Evolutionary conservation across 2,797 vertebrate genomes (phyloP).

Genomic region (Astyanax mexicanus): DNA sequence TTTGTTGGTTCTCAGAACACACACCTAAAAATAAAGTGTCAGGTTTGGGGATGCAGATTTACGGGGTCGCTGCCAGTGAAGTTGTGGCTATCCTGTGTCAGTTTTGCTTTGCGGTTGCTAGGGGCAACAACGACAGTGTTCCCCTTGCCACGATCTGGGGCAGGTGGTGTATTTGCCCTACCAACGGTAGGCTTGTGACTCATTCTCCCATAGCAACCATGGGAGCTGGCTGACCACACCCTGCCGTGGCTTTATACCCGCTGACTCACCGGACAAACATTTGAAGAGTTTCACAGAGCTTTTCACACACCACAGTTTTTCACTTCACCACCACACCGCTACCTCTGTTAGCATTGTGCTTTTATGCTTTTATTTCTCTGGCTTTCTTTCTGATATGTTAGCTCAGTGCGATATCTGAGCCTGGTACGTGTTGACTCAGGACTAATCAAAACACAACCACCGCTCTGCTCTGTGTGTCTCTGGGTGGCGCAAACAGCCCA

Average conservation of each 20-base stretch:
- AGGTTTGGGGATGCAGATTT: slow-evolving; percentile 68
- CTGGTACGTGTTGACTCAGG: slow-evolving; percentile 1
- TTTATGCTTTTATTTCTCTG: slow-evolving; percentile 3
- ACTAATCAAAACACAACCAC: slow-evolving; percentile 13
- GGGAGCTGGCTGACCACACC: slow-evolving; percentile 72
- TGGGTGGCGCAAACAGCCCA: slow-evolving; percentile 55
- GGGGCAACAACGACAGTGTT: slow-evolving; percentile 58
- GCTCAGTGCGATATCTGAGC: slow-evolving; percentile 25
- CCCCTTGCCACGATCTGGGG: slow-evolving; percentile 41
- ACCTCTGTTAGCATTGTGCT: background rate
- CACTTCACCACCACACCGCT: background rate
- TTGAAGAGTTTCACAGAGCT: slow-evolving; percentile 35
- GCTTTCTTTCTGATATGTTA: slow-evolving; percentile 1
- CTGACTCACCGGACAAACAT: slow-evolving; percentile 75
- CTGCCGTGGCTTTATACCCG: slow-evolving; percentile 60
- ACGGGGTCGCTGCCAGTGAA: slow-evolving; percentile 53
- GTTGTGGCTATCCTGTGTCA: slow-evolving; percentile 66
- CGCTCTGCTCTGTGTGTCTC: slow-evolving; percentile 22
- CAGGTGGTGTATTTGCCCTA: slow-evolving; percentile 69
- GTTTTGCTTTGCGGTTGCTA: slow-evolving; percentile 77
- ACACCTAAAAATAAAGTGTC: slow-evolving; percentile 71
- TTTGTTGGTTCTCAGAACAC: slow-evolving; percentile 46
- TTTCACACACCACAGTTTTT: slow-evolving; percentile 17
- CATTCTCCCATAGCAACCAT: slow-evolving; percentile 71
- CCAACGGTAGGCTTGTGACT: slow-evolving; percentile 65